Conservation (phyloP, 1,140 invertebrate species). For the Brachionus plicatilis region DNA sequence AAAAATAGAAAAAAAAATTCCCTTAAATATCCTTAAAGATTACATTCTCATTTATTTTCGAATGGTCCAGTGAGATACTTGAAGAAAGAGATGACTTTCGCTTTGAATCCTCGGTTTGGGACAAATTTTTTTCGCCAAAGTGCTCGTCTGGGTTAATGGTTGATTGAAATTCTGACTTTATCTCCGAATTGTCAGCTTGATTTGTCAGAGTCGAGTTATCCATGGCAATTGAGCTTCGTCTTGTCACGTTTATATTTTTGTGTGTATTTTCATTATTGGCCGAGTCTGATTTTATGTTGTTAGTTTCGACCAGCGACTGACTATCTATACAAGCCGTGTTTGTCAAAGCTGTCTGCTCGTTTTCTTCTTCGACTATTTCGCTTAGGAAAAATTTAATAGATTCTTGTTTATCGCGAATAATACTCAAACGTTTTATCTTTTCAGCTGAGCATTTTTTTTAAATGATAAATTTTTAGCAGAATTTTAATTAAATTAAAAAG, state of each 20-base stretch:
- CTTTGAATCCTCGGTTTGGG: background rate
- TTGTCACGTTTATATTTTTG: conserved; percentile 23
- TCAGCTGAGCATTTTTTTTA: conserved; percentile 26
- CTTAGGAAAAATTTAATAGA: conserved; percentile 32
- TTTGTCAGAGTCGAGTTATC: background rate
- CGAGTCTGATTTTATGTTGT: background rate
- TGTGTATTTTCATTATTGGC: background rate
- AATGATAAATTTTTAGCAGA: background rate
- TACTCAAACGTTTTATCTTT: conserved; percentile 39
- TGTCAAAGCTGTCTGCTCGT: background rate
- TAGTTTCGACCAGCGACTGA: background rate
- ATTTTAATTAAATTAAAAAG: background rate
- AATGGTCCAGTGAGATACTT: background rate
- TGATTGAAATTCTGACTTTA: background rate
- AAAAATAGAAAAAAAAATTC: background rate
- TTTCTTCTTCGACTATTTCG: conserved; percentile 39
- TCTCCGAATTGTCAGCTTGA: background rate
- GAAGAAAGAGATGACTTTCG: background rate
- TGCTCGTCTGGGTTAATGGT: background rate
- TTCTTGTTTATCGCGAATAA: conserved; percentile 38
- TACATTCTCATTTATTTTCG: background rate
- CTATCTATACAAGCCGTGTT: background rate
- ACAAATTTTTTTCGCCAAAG: background rate
- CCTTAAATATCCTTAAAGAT: background rate
- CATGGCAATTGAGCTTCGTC: conserved; percentile 15